phyloP scores from a whole-genome alignment of 2,797 vertebrate species.

The Poecilia gillii region DNA sequence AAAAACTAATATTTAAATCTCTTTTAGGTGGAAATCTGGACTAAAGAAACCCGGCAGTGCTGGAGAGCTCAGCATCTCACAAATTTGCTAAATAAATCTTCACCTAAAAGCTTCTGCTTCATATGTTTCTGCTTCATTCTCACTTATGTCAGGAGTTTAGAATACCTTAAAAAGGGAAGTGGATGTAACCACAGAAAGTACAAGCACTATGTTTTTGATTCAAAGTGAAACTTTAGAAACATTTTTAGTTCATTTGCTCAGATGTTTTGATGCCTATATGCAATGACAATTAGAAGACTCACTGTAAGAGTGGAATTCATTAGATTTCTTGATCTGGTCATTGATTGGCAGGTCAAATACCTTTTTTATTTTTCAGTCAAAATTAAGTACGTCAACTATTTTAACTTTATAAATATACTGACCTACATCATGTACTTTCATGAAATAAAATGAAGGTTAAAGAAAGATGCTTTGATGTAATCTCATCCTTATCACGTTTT shows the following conservation, averaged over 20 bases:
- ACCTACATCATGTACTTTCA: neutral
- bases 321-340: neutral
- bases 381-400: too few species aligned
- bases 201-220: neutral
- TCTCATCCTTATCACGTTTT: neutral
- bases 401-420: neutral
- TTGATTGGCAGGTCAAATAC: neutral
- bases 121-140: neutral
- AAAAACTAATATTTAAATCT: conserved; percentile 80
- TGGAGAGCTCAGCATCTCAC: conserved; percentile 53
- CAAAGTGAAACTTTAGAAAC: neutral
- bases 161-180: neutral
- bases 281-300: neutral
- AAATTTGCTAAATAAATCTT: conserved; percentile 55
- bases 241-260: neutral
- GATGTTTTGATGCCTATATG: neutral
- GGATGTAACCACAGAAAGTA: neutral
- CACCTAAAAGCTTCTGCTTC: conserved; percentile 54
- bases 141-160: neutral
- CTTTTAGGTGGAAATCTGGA: conserved; percentile 75
- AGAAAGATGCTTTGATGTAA: neutral
- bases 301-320: neutral
- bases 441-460: neutral
- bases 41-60: conserved; percentile 59
- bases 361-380: neutral